Evolutionary conservation across 2,113 vertebrate genomes (phyloP), one percentile per base, ranked within the genome.

Genomic region (Leiothrix lutea): DNA sequence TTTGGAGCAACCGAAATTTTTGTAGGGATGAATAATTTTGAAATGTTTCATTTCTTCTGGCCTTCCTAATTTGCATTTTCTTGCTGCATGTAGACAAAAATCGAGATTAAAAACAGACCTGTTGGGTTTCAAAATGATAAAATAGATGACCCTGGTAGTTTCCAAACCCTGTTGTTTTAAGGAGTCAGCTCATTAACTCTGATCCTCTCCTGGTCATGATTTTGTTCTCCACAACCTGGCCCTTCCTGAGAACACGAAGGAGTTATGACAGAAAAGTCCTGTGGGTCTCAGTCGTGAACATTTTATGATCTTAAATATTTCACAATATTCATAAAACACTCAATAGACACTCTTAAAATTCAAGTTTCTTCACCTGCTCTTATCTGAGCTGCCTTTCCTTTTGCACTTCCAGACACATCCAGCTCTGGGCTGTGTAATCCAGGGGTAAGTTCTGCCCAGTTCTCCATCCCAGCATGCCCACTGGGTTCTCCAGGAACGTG

Each of bases 341-440:
- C 25, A 50, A 50, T 50, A 25, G 48, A 14, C 48, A 25, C 24
- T 50, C 48, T 14, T 5, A 33, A 60, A 71, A 57, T 21, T 33
- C 70, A 29, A 8, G 4, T 48, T 6, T 24, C 45, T 90, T 42
- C 66, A n/a, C 3, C 25, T 3, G 8, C 4, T 24, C 23, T 48
- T 48, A 48, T 48, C 47, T 48, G 23, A 14, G 47, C 47, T 20
- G 33, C 9, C 15, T 14, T 44, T 50, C 33, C 64, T 74, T 71
- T 50, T 38, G 21, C 25, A 1, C 21, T 51, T 36, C 12, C 2
- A 4, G 23, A 2, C 19, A 2, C 19, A 3, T 6, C 36, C 53
- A 45, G 78, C 73, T n/a, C 57, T 26, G 60, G 33, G 12, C 0
- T 16, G 25, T 4, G 13, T 1, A 9, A 17, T 0, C 7, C 6